phyloP scores from a whole-genome alignment of 2,888 invertebrate species.

The Epinotia bilunana region DNA sequence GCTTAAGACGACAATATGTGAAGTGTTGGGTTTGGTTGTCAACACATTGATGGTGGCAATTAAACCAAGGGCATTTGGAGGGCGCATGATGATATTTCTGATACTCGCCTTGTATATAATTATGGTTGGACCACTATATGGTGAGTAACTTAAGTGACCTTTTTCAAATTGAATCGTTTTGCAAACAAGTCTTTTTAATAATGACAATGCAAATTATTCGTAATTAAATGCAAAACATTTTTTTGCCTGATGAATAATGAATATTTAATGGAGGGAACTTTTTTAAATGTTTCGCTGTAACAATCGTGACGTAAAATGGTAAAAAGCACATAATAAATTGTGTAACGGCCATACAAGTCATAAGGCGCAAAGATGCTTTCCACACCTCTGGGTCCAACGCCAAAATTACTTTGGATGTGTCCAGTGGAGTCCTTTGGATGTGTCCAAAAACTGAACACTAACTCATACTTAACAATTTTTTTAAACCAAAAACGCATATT shows the following conservation, averaged over 20 bases:
- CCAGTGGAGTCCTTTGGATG: no score
- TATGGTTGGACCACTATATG: conserved; percentile 80
- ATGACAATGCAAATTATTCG: neutral
- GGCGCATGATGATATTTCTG: conserved; percentile 71
- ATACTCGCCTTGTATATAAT: conserved; percentile 73
- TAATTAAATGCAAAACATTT: neutral
- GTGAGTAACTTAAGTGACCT: conserved; percentile 60
- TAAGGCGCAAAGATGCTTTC: no score
- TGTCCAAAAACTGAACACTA: no score
- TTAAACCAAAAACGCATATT: no score
- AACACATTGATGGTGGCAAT: conserved; percentile 75
- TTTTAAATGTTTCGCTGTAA: no score
- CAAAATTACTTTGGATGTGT: no score
- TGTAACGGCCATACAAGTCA: no score
- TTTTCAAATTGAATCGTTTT: neutral
- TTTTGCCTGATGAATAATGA: neutral
- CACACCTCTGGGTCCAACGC: no score
- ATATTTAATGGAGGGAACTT: no score
- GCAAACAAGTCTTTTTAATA: conserved; percentile 2
- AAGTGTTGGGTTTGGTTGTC: conserved; percentile 68
- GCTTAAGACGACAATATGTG: conserved; percentile 57
- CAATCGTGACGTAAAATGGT: no score
- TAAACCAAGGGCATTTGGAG: conserved; percentile 63
- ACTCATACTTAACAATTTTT: no score
- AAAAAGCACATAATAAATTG: no score